Evolutionary conservation across 2,888 invertebrate genomes (phyloP).

Genomic region (Cheilosia variabilis): DNA sequence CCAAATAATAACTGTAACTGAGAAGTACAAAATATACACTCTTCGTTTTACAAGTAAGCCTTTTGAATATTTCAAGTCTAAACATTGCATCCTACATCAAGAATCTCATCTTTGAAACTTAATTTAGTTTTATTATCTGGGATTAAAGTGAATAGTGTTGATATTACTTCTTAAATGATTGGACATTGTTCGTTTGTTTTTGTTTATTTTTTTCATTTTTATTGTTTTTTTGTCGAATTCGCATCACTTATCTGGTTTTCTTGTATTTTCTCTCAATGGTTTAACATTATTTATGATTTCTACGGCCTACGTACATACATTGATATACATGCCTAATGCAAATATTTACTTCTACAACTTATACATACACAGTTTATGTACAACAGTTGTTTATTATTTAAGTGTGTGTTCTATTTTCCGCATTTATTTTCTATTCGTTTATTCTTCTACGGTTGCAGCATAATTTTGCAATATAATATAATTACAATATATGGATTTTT

Average conservation of each 20-base stretch:
- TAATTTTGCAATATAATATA: constrained; percentile 46
- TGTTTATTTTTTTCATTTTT: constrained; percentile 29
- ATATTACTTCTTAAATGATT: constrained; percentile 47
- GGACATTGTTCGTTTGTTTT: constrained; percentile 42
- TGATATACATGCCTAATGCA: constrained; percentile 47
- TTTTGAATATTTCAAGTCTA: background rate
- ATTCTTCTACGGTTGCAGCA: constrained; percentile 14
- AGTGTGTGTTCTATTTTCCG: constrained; percentile 4
- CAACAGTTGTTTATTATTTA: constrained; percentile 54
- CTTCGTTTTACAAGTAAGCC: too few species aligned
- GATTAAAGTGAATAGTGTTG: constrained; percentile 4
- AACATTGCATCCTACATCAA: background rate
- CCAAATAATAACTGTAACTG: too few species aligned
- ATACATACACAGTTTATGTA: constrained; percentile 68
- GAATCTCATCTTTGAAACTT: background rate
- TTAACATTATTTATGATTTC: constrained; percentile 29
- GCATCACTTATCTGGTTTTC: constrained; percentile 12
- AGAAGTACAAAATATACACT: too few species aligned
- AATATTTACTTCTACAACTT: constrained; percentile 37
- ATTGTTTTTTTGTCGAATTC: constrained; percentile 23
- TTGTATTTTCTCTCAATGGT: background rate
- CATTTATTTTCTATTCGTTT: constrained; percentile 14
- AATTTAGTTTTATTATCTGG: constrained; percentile 16
- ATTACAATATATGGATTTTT: constrained; percentile 62
- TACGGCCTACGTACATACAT: constrained; percentile 49